phyloP scores from a whole-genome alignment of 2,113 vertebrate species.

The Chauna torquata region DNA sequence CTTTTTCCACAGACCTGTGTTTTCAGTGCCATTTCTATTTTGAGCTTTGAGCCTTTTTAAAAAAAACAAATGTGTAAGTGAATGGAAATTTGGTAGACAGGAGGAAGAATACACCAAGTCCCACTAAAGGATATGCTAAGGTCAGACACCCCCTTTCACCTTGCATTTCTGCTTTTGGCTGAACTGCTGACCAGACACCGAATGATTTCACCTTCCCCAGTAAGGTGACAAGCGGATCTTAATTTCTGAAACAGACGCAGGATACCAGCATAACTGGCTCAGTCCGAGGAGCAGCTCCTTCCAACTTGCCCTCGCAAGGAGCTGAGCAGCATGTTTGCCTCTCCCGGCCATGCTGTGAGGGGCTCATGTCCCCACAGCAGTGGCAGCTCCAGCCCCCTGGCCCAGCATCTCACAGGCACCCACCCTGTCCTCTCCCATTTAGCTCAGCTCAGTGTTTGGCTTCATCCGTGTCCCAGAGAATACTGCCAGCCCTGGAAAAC shows the following conservation, averaged over 20 bases:
- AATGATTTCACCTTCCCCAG: not conserved
- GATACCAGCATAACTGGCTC: not conserved
- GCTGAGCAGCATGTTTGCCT: constrained; percentile 56
- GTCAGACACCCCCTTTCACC: not conserved
- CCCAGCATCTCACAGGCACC: not conserved
- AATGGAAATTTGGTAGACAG: constrained; percentile 8
- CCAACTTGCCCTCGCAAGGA: constrained; percentile 14
- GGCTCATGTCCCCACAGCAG: constrained; percentile 66
- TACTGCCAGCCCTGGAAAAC: not conserved
- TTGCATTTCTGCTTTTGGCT: not conserved
- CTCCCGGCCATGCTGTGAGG: not conserved
- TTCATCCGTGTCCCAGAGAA: constrained; percentile 20
- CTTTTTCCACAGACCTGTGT: not conserved
- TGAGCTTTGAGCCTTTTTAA: not conserved
- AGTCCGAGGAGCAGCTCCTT: not conserved
- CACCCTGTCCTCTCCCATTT: constrained; percentile 12
- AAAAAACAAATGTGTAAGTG: not conserved
- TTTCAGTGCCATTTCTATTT: not conserved
- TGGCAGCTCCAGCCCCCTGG: not conserved
- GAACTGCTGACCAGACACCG: not conserved
- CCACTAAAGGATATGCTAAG: not conserved
- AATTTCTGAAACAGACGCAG: not conserved
- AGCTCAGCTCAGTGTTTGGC: not conserved
- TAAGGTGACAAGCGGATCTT: not conserved
- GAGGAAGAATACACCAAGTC: not conserved